Evolutionary conservation across 1,140 invertebrate genomes (phyloP).

Genomic region (Drosophila ogumai): DNA sequence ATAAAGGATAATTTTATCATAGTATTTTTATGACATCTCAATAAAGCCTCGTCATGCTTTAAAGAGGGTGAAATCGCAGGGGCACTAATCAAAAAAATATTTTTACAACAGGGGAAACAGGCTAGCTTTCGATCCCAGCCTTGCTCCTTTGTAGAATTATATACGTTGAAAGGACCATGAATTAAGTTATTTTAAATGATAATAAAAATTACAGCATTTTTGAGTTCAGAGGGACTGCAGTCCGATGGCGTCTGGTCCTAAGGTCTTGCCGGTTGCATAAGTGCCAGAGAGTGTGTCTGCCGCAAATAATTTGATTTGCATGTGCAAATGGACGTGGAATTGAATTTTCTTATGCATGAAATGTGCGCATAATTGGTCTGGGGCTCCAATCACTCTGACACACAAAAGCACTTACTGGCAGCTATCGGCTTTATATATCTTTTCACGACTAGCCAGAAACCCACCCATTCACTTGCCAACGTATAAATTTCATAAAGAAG

Average conservation of each 20-base stretch:
- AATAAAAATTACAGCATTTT: slow-evolving; percentile 34
- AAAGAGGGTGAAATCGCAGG: neutral
- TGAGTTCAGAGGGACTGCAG: slow-evolving; percentile 39
- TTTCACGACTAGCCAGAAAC: slow-evolving; percentile 53
- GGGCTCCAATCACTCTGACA: slow-evolving; percentile 20
- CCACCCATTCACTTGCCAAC: slow-evolving; percentile 13
- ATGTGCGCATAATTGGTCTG: slow-evolving; percentile 78
- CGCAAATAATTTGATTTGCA: slow-evolving; percentile 83
- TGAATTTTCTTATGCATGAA: slow-evolving; percentile 84
- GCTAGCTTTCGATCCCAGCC: neutral
- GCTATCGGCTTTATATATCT: slow-evolving; percentile 18
- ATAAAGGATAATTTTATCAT: neutral
- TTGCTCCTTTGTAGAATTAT: neutral
- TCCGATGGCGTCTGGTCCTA: slow-evolving; percentile 11
- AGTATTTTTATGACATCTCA: neutral
- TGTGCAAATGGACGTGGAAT: slow-evolving; percentile 83
- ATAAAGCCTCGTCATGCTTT: neutral
- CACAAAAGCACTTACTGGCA: slow-evolving; percentile 22
- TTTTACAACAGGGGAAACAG: neutral
- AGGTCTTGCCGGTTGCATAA: slow-evolving; percentile 52
- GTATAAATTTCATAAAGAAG: neutral
- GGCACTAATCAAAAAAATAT: too few species aligned
- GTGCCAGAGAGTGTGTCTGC: slow-evolving; percentile 62
- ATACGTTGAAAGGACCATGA: neutral
- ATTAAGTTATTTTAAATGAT: neutral